Evolutionary conservation across 2,113 vertebrate genomes (phyloP).

Genomic region (Heloderma charlesbogerti): DNA sequence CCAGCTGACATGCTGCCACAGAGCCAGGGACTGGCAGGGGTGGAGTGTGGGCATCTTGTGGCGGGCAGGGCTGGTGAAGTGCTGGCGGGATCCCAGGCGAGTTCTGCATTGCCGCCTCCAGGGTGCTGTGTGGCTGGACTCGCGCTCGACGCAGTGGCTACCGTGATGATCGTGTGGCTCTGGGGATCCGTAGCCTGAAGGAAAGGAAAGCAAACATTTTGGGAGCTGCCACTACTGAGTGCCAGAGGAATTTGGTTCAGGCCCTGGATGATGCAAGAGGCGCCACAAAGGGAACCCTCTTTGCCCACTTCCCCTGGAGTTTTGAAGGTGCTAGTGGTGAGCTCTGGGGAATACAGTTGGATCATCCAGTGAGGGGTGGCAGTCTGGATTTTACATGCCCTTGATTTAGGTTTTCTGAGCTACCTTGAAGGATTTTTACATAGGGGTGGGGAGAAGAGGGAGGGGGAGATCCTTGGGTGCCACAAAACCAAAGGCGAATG

Average conservation of each 20-base stretch:
- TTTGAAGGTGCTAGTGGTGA: neutral
- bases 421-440: neutral
- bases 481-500: neutral
- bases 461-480: neutral
- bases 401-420: neutral
- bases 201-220: neutral
- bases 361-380: neutral
- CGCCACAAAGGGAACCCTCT: neutral
- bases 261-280: neutral
- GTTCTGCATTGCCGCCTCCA: neutral
- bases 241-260: neutral
- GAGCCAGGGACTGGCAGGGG: too few relatives aligned
- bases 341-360: too few relatives aligned
- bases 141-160: rapidly evolving
- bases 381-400: neutral
- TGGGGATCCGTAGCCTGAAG: neutral
- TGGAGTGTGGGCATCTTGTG: neutral
- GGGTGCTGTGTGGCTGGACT: neutral
- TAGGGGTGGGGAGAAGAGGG: neutral
- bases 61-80: neutral
- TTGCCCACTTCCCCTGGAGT: neutral
- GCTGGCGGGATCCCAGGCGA: neutral
- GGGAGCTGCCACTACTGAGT: neutral
- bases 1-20: too few relatives aligned
- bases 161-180: neutral